Conservation (phyloP, 2,113 vertebrate genomes). For the Amphiprion ocellaris region DNA sequence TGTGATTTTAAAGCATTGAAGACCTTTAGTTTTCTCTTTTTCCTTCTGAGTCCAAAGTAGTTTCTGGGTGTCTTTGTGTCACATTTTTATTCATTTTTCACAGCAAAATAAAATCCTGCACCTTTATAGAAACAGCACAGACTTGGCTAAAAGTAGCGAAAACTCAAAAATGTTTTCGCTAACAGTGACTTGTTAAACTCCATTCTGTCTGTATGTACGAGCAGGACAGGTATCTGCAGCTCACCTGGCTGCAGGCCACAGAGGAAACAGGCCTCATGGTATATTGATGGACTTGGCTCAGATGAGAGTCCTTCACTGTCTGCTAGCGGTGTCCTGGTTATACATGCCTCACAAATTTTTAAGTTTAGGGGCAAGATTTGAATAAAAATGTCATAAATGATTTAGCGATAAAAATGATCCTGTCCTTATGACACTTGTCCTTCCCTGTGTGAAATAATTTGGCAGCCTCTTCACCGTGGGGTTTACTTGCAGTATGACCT, state of each 20-base stretch:
- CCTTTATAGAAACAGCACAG: no score
- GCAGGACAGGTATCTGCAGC: constrained; percentile 16
- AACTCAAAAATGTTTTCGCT: no score
- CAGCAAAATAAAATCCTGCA: no score
- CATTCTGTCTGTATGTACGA: background rate
- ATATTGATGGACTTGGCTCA: constrained; percentile 59
- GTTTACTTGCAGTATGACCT: constrained; percentile 38
- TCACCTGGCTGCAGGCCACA: constrained; percentile 18
- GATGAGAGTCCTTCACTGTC: constrained; percentile 72
- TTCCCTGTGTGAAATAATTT: constrained; percentile 46
- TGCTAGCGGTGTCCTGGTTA: constrained; percentile 58
- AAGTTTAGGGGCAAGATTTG: constrained; percentile 50
- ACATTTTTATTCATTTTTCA: no score
- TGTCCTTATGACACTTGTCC: constrained; percentile 10
- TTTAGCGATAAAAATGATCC: constrained; percentile 52
- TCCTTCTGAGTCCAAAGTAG: no score
- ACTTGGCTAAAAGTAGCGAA: no score
- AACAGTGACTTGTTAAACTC: background rate
- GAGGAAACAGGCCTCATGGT: constrained; percentile 33
- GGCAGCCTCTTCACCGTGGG: constrained; percentile 28
- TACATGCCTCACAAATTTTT: constrained; percentile 75
- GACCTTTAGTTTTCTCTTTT: no score
- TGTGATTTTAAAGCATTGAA: no score
- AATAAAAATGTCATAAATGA: constrained; percentile 71
- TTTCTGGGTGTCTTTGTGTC: no score